Evolutionary conservation across 2,888 invertebrate genomes (phyloP).

Genomic region (Stramonita haemastoma): DNA sequence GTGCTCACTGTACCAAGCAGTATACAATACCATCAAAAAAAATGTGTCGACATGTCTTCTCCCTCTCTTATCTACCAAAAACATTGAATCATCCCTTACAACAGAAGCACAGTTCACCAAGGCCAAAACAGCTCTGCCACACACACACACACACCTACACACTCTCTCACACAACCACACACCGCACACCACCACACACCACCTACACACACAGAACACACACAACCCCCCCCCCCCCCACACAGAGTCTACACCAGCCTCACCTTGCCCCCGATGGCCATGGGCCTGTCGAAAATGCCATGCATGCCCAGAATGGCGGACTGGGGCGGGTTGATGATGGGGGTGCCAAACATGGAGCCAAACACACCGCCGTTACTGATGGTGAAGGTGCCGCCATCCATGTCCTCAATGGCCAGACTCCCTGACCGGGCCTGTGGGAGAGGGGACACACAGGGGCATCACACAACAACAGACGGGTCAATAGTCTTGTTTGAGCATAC

Average conservation of each 20-base stretch:
- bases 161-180: not conserved
- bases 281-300: conserved; percentile 95
- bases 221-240: too few species aligned
- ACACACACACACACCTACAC: not conserved
- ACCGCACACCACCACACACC: too few species aligned
- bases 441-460: too few species aligned
- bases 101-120: not conserved
- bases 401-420: conserved; percentile 95
- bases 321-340: conserved; percentile 99
- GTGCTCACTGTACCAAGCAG: too few species aligned
- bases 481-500: too few species aligned
- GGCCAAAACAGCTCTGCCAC: not conserved
- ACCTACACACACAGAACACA: too few species aligned
- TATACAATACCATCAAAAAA: too few species aligned
- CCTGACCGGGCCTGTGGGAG: conserved; percentile 83
- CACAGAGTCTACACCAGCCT: conserved; percentile 35
- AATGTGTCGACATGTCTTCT: too few species aligned
- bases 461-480: too few species aligned
- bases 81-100: too few species aligned
- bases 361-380: conserved; percentile 99
- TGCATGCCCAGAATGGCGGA: conserved; percentile 99
- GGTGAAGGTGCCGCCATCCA: conserved; percentile 99
- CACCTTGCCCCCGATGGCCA: conserved; percentile 95
- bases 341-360: conserved; percentile 97
- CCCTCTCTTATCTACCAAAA: too few species aligned